Evolutionary conservation across 1,140 invertebrate species (phyloP).

Genomic region (Tenebrio molitor): DNA sequence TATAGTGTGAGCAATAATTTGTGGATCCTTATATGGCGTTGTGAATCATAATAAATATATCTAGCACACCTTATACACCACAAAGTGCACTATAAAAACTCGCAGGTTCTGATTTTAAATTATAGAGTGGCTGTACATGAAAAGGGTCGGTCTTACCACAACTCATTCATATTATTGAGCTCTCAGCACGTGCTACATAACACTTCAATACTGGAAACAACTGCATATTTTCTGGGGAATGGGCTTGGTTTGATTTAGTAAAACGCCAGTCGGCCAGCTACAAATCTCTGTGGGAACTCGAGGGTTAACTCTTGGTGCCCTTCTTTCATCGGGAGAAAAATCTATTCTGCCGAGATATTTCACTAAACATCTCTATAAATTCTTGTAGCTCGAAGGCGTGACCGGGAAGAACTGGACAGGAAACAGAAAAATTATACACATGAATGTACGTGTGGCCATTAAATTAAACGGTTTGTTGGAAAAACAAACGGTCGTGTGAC

Average conservation of each 20-base stretch:
- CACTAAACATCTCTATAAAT: too few relatives aligned
- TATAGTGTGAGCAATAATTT: slow-evolving; percentile 42
- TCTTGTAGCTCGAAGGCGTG: not conserved
- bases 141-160: slow-evolving; percentile 43
- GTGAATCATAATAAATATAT: slow-evolving; percentile 46
- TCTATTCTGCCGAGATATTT: not conserved
- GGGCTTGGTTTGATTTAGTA: slow-evolving; percentile 40
- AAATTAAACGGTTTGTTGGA: too few relatives aligned
- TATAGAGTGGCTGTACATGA: slow-evolving; percentile 45
- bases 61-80: slow-evolving; percentile 40
- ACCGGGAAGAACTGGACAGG: not conserved
- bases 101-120: slow-evolving; percentile 42
- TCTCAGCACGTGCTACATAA: slow-evolving; percentile 45
- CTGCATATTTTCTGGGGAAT: slow-evolving; percentile 33
- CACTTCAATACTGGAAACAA: slow-evolving; percentile 36
- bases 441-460: too few relatives aligned
- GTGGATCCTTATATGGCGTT: slow-evolving; percentile 41
- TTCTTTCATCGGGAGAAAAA: not conserved
- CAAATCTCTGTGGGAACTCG: not conserved
- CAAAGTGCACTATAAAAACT: slow-evolving; percentile 41
- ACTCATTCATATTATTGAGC: slow-evolving; percentile 45
- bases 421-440: not conserved
- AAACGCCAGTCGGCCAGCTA: slow-evolving; percentile 9
- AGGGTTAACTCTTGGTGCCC: not conserved
- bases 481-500: too few relatives aligned